Base-by-base conservation (phyloP, 2,888 invertebrate genomes). In the Gymnocheta viridis region DNA sequence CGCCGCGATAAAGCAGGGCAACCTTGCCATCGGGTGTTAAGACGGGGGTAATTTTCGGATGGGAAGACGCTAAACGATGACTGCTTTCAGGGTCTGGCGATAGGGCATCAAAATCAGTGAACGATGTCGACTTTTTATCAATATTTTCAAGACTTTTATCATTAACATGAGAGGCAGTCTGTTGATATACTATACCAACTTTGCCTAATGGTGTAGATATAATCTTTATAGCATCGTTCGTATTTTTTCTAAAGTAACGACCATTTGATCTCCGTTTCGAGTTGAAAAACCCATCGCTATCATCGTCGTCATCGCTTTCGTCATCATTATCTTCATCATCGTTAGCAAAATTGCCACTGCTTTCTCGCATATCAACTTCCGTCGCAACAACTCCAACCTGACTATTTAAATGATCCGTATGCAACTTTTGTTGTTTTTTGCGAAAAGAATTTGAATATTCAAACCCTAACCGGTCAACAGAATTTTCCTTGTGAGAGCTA, bases 21-120 rank as follows among this genome's bases (percentile, higher is more conserved):
- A 92, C 92, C 89, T 92, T 92, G 88, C 92, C 92, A 90, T 92
- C 92, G 86, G 92, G 90, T 85, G 92, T 92, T 88, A 92, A 89
- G 77, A 92, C 92, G 44, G 92, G 92, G 85, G 92, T 92, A 85
- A 92, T 92, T 90, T 92, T 92, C 64, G 91, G 91, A 89, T 91
- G 91, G 87, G 90, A 90, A 87, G 90, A 89, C 87, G 90, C 89
- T 87, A 91, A 90, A 89, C 91, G 91, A 91, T 90, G 91, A 91
- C 91, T 91, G 87, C 91, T 91, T 85, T 91, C 91, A 67, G 91
- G 91, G 85, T 91, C 91, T 76, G 90, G 91, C 87, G 90, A 91
- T 88, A 90, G 88, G 81, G 89, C 91, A 88, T 91, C 92, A 85
- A 91, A 91, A 80, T 91, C 90, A 27, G 91, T 91, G 32, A 91